These are phyloP conservation scores for Candidula unifasciata DNA, from an alignment of 2,888 invertebrate species.

Conservation along the genomic window DNA sequence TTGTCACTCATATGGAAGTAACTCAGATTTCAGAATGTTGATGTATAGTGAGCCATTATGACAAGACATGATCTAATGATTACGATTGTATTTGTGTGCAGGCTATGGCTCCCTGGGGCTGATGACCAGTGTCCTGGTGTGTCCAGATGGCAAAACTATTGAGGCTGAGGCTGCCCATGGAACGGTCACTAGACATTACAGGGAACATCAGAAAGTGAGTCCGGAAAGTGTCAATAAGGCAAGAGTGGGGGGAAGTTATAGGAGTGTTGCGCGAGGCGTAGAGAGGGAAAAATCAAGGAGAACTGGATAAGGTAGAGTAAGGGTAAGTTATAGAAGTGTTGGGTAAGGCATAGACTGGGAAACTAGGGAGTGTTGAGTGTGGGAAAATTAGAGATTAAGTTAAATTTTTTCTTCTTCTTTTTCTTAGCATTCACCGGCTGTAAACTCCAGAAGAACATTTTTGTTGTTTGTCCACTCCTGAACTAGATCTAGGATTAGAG, in stretches of 20 bases:
- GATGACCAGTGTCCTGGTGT: conserved; percentile 82
- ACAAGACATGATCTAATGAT: no score
- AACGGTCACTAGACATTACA: conserved; percentile 82
- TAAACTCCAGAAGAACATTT: no score
- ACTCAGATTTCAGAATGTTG: no score
- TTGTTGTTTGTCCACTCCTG: no score
- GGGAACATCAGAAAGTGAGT: conserved; percentile 86
- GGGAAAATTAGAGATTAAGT: neutral
- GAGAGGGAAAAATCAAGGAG: neutral
- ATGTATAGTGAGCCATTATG: no score
- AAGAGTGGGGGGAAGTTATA: neutral
- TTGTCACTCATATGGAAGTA: no score
- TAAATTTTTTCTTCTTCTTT: no score
- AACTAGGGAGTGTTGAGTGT: neutral
- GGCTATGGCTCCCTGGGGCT: conserved; percentile 88
- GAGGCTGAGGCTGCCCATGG: conserved; percentile 82
- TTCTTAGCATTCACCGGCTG: no score
- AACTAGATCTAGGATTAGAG: no score
- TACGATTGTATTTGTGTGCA: conserved; percentile 53
- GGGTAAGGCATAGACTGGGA: neutral
- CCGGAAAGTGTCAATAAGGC: neutral
- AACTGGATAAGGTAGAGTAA: neutral
- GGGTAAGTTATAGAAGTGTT: neutral
- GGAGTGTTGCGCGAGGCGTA: no score
- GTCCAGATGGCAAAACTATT: conserved; percentile 82